Percentiles rank a stretch among this genome's conserved stretches.
phyloP scores from a whole-genome alignment of 2,797 vertebrate species.

The Craterocephalus amniculus region DNA sequence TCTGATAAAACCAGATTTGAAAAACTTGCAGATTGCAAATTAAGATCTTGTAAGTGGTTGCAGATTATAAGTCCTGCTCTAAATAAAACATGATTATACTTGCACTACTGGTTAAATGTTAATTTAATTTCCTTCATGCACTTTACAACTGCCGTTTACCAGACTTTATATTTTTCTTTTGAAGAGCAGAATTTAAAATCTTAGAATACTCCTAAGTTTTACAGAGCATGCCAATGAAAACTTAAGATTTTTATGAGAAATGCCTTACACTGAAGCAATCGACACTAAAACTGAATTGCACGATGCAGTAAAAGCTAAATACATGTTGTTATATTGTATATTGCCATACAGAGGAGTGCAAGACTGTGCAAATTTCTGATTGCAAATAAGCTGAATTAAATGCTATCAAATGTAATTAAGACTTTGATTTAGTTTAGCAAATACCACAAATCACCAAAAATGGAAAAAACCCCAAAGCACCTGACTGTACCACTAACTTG shows the following conservation, averaged over 20 bases:
- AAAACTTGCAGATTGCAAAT: neutral
- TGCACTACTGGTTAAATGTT: neutral
- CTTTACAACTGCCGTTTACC: neutral
- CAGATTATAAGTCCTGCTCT: neutral
- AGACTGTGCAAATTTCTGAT: neutral
- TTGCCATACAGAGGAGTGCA: neutral
- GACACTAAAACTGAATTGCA: neutral
- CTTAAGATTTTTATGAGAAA: neutral
- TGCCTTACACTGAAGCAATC: neutral
- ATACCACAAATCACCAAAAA: neutral
- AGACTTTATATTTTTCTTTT: no score
- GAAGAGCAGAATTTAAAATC: neutral
- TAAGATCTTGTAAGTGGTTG: neutral
- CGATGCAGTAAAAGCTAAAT: neutral
- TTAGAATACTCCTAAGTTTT: neutral
- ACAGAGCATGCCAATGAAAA: neutral
- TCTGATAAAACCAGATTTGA: no score
- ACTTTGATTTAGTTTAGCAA: neutral
- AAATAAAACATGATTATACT: neutral
- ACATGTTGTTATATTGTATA: neutral
- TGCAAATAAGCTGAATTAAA: neutral
- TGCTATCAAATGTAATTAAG: neutral
- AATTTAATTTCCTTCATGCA: neutral
- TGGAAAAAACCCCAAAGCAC: neutral
- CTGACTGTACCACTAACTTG: neutral